Percentiles rank a stretch among this genome's conserved stretches.
Conservation (phyloP, 2,797 vertebrate species). For the Pipistrellus pipistrellus region DNA sequence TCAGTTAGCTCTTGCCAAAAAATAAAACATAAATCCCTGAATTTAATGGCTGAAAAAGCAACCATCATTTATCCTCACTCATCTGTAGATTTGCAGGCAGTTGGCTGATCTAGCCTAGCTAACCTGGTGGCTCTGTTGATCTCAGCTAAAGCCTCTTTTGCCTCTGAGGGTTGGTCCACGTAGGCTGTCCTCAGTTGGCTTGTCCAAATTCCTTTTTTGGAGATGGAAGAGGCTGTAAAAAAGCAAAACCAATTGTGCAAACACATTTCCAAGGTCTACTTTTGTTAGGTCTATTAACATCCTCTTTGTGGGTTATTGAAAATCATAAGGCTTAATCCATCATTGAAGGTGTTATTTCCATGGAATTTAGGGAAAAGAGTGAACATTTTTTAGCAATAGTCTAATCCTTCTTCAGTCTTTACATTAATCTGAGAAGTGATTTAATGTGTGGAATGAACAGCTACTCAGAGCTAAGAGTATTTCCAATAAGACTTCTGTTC, state of each 20-base stretch:
- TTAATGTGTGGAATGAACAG: not conserved
- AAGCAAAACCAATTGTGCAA: not conserved
- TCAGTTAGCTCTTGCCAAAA: not conserved
- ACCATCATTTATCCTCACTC: not conserved
- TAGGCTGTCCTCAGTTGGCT: not conserved
- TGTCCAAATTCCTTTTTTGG: not conserved
- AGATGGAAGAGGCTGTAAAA: not conserved
- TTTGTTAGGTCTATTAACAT: not conserved
- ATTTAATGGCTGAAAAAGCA: not conserved
- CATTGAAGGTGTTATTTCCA: not conserved
- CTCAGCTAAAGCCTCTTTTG: not conserved
- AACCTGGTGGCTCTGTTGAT: not conserved
- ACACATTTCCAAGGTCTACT: not conserved
- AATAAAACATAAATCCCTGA: not conserved
- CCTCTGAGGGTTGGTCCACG: not conserved
- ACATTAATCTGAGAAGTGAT: not conserved
- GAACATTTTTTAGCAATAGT: not conserved
- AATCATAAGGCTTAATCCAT: not conserved
- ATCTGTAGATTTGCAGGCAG: not conserved
- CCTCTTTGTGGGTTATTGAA: not conserved
- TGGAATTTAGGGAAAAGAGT: not conserved
- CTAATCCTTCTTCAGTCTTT: slow-evolving; percentile 1
- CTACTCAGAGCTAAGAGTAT: not conserved
- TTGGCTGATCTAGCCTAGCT: not conserved
- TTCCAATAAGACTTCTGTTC: not conserved